These are phyloP conservation scores for Ovis aries DNA, from an alignment of 2,113 vertebrate genomes.

Conservation along the genomic window DNA sequence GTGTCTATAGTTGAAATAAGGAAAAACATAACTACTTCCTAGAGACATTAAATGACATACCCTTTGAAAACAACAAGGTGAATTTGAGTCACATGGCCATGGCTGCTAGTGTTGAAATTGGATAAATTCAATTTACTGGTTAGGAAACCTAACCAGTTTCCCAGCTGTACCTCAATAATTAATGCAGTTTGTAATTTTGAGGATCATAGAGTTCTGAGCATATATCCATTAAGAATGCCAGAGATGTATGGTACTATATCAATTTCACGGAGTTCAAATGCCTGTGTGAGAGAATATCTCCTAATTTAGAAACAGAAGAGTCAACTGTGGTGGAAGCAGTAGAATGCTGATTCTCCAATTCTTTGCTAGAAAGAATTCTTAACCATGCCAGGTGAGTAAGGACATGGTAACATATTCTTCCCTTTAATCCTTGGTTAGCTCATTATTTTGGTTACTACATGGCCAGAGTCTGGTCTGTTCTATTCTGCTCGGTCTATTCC, in stretches of 20 bases:
- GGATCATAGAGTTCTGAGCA: background rate
- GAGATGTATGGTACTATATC: background rate
- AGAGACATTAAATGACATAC: background rate
- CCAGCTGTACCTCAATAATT: background rate
- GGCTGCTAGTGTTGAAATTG: background rate
- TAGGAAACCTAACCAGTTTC: background rate
- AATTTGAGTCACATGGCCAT: background rate
- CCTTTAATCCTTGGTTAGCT: background rate
- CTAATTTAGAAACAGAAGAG: background rate
- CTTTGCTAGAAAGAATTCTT: conserved; percentile 11
- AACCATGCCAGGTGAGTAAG: background rate
- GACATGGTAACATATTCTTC: background rate
- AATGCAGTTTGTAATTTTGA: background rate
- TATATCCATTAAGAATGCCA: background rate
- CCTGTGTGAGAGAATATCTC: background rate
- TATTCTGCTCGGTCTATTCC: background rate
- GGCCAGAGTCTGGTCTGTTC: background rate
- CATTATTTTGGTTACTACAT: background rate
- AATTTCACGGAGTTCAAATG: background rate
- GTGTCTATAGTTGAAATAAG: background rate
- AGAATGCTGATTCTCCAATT: background rate
- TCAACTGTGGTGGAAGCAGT: background rate
- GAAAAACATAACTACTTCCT: background rate
- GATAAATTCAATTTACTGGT: background rate
- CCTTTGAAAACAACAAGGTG: background rate